Conservation (phyloP, 1,140 invertebrate species). For the Heterodera carotae region DNA sequence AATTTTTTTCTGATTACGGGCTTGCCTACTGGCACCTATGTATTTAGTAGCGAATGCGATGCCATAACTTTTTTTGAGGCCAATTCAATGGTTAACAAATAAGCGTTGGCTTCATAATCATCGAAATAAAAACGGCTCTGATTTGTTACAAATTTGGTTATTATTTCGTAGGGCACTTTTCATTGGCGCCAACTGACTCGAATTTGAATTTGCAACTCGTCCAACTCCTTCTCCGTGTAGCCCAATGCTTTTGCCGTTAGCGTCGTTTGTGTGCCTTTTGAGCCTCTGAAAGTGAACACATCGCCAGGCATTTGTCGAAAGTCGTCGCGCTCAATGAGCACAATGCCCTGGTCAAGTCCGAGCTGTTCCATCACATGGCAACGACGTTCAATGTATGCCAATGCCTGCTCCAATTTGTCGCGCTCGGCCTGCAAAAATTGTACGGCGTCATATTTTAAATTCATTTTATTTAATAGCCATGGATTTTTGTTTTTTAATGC, state of each 20-base stretch:
- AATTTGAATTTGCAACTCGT: slow-evolving; percentile 25
- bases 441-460: too few species aligned
- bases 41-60: too few species aligned
- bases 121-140: too few species aligned
- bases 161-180: not conserved
- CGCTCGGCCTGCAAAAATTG: slow-evolving; percentile 60
- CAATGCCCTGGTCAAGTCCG: slow-evolving; percentile 3
- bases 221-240: slow-evolving; percentile 25
- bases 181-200: not conserved
- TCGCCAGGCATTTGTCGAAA: not conserved
- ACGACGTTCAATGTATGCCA: slow-evolving; percentile 58
- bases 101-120: too few species aligned
- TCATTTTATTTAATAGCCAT: too few species aligned
- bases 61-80: too few species aligned
- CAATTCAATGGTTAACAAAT: too few species aligned
- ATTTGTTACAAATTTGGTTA: not conserved
- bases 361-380: slow-evolving; percentile 41
- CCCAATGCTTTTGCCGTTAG: slow-evolving; percentile 26
- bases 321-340: slow-evolving; percentile 19
- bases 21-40: too few species aligned
- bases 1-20: too few species aligned
- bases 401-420: slow-evolving; percentile 55
- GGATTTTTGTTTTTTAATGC: too few species aligned
- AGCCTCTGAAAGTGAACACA: slow-evolving; percentile 24
- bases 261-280: slow-evolving; percentile 14